Base-by-base conservation (phyloP, 2,113 vertebrate species). In the Pterocles burchelli region DNA sequence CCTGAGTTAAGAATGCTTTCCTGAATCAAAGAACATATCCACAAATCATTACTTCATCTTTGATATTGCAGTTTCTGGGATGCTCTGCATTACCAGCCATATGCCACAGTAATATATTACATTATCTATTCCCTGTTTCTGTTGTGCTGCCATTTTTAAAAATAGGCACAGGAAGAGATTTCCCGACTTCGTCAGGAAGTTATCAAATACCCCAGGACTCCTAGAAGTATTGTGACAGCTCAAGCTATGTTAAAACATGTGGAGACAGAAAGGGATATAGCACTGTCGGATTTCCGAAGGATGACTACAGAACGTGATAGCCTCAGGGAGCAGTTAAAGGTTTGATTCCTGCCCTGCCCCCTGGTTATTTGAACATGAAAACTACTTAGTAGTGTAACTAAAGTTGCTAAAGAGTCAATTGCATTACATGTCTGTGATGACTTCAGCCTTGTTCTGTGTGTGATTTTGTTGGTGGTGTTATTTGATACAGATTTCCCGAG, bases 241-340 rank as follows among this genome's bases (percentile, higher is more conserved):
- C 98, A 98, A 75, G 96, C 97, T 68, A 94, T 98, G 46, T 97
- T 98, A 58, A 98, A 97, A 61, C 92, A 85, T 10, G 95, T 98
- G 65, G 98, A 99, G 84, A 93, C 84, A 15, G 98, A 99, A 93
- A 96, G 98, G 82, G 98, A 98, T 76, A 96, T 97, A 73, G 97
- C 98, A 34, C 94, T 96, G 73, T 95, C 97, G n/a, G 97, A 98
- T 83, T 97, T 99, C 65, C 91, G 87, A 74, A 98, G 97, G 91
- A 98, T 98, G 98, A 95, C 97, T 79, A 98, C 97, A n/a, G 98
- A 98, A 93, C 70, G 88, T 62, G 98, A 98, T 74, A 98, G 98
- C 84, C 97, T 98, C 78, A 97, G 97, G 85, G 98, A 98, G 90
- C 97, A 98, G 80, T 95, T 98, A 79, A 97, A 98, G 98, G 98